Percentiles rank a stretch among this genome's conserved stretches.
Evolutionary conservation across 2,888 invertebrate species (phyloP).

Genomic region (Cosmia trapezina): DNA sequence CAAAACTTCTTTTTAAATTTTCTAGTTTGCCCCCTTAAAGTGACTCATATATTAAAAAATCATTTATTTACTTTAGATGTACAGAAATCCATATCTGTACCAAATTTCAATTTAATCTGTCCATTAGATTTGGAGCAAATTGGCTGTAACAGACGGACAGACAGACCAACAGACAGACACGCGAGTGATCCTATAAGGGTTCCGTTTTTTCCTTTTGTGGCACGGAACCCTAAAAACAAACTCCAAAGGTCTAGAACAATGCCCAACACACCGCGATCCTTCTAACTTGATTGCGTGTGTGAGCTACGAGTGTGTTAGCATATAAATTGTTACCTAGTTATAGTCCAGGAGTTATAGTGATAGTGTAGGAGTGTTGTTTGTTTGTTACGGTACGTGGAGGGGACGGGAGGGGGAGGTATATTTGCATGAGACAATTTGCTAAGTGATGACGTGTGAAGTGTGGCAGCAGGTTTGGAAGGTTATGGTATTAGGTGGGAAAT

Average conservation of each 20-base stretch:
- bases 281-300: constrained; percentile 70
- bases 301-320: constrained; percentile 70
- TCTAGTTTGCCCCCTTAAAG: too few species aligned
- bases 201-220: too few species aligned
- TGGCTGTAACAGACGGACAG: too few species aligned
- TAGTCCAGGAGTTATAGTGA: constrained; percentile 43
- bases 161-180: too few species aligned
- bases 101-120: too few species aligned
- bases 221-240: too few species aligned
- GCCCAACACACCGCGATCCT: constrained; percentile 58
- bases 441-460: constrained; percentile 64
- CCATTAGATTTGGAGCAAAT: too few species aligned
- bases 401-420: constrained; percentile 41
- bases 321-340: constrained; percentile 67
- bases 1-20: too few species aligned
- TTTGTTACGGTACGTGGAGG: constrained; percentile 36
- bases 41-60: too few species aligned
- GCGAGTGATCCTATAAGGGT: too few species aligned
- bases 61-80: too few species aligned
- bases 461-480: constrained; percentile 14
- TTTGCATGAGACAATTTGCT: constrained; percentile 73
- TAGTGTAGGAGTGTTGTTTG: constrained; percentile 58
- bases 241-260: constrained; percentile 49
- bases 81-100: too few species aligned
- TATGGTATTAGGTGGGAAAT: background rate